Conservation (phyloP, 35 echinoderm and acorn worm genomes). For the Ophioderma brevispina region DNA sequence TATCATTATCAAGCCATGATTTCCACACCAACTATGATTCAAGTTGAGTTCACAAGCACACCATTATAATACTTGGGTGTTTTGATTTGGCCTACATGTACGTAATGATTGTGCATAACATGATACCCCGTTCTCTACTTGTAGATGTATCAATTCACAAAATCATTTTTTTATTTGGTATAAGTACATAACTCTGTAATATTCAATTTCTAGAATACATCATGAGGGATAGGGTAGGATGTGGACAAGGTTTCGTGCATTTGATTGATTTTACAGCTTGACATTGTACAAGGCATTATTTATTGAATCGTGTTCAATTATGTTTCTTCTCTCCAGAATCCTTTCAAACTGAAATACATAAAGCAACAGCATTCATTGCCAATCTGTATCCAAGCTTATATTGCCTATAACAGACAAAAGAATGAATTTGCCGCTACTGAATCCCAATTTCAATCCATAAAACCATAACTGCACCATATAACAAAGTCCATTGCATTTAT, state of each 20-base stretch:
- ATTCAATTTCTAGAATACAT: neutral
- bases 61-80: no score
- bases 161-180: neutral
- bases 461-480: neutral
- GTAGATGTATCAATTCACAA: neutral
- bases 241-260: neutral
- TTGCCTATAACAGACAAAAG: neutral
- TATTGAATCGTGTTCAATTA: neutral
- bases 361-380: no score
- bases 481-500: neutral
- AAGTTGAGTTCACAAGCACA: no score
- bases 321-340: no score
- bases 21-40: no score
- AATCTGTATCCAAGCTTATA: no score
- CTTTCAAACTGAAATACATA: no score
- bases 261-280: neutral
- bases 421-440: neutral
- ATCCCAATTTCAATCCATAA: neutral
- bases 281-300: neutral
- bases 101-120: neutral
- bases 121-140: neutral
- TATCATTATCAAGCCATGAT: no score
- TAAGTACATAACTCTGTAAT: neutral
- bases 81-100: neutral
- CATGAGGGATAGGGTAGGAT: neutral